Conservation (phyloP, 2,888 invertebrate genomes). For the Lepidochrysops patricia region DNA sequence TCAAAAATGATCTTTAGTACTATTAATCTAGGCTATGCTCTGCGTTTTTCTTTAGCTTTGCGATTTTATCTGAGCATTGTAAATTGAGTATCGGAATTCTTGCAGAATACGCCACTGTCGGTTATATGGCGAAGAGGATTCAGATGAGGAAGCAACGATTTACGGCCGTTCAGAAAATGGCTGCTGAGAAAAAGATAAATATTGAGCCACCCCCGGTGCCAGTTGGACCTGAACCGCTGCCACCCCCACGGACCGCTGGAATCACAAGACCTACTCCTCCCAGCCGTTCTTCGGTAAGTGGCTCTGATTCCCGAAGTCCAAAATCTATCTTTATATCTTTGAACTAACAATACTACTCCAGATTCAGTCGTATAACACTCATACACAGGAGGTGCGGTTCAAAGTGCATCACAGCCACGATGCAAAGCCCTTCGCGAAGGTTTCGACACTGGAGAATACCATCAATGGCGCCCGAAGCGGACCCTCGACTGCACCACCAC, state of each 20-base stretch:
- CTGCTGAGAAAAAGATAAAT: constrained; percentile 90
- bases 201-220: constrained; percentile 83
- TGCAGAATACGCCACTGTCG: constrained; percentile 97
- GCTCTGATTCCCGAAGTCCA: not conserved
- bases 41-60: not conserved
- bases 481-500: constrained; percentile 31
- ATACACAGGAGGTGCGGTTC: constrained; percentile 90
- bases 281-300: constrained; percentile 57
- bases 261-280: constrained; percentile 70
- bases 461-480: constrained; percentile 84
- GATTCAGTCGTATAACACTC: constrained; percentile 31
- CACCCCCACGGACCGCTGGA: constrained; percentile 78
- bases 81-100: constrained; percentile 25
- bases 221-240: constrained; percentile 71
- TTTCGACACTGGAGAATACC: constrained; percentile 90
- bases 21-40: not conserved
- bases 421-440: constrained; percentile 92
- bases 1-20: constrained; percentile 30
- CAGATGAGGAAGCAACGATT: constrained; percentile 96
- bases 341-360: constrained; percentile 17
- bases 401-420: constrained; percentile 83
- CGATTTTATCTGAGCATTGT: not conserved
- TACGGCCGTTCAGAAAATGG: constrained; percentile 90
- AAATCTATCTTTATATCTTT: not conserved
- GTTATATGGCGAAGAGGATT: constrained; percentile 97